phyloP scores from a whole-genome alignment of 2,797 vertebrate genomes.

The Vultur gryphus region DNA sequence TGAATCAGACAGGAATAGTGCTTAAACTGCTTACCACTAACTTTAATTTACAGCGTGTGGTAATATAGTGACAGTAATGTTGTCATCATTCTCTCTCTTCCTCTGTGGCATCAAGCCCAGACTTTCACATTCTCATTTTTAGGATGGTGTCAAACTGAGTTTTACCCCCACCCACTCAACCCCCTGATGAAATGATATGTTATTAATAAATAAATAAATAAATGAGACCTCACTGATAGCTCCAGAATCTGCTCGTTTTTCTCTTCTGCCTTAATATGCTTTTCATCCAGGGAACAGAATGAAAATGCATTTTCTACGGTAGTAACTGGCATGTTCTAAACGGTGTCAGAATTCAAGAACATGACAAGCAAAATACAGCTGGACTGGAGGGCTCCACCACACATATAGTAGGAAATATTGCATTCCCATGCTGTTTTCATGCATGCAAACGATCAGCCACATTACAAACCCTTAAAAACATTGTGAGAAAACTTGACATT shows the following conservation, averaged over 20 bases:
- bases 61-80: constrained; percentile 63
- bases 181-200: background rate
- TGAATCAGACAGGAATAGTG: constrained; percentile 56
- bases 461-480: constrained; percentile 67
- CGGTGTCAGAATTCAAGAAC: constrained; percentile 72
- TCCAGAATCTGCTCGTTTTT: background rate
- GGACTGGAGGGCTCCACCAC: constrained; percentile 68
- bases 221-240: background rate
- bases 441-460: constrained; percentile 65
- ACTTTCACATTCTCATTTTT: constrained; percentile 42
- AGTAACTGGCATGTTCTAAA: constrained; percentile 59
- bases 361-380: constrained; percentile 74
- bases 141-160: constrained; percentile 2
- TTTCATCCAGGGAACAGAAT: constrained; percentile 42
- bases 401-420: constrained; percentile 70
- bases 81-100: constrained; percentile 64
- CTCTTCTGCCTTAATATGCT: constrained; percentile 2
- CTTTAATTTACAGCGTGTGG: constrained; percentile 65
- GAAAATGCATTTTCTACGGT: constrained; percentile 65
- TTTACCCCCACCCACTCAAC: background rate
- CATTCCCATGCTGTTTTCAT: constrained; percentile 71
- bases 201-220: constrained; percentile 1
- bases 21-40: constrained; percentile 23
- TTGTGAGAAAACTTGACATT: constrained; percentile 63
- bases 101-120: constrained; percentile 53